Evolutionary conservation across 2,797 vertebrate species (phyloP), one percentile per base, ranked within the genome.

Genomic region (Chlorospingus semifuscus): DNA sequence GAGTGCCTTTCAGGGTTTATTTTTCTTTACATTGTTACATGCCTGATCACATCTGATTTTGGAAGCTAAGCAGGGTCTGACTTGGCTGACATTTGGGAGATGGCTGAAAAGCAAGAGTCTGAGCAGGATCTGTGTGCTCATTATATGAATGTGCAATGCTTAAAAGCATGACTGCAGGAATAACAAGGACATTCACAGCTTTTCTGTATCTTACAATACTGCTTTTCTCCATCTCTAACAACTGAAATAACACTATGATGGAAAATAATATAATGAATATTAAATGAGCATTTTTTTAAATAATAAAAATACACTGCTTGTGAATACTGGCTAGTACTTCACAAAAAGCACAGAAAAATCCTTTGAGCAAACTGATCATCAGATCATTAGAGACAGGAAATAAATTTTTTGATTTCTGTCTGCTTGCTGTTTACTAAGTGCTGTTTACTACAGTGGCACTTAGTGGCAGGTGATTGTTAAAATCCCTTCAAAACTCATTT

Each of bases 21-120:
- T 97, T 96, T 94, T 85, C 93, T 95, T 94, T 92, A 85, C 83
- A 89, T 95, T 95, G 86, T 96, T 94, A 85, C 64, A 61, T 77
- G 90, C 34, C 81, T 0, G 3, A 89, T 89, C 93, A 87, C 83
- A 92, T 93, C 90, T 89, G 92, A 97, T 85, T 90, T 82, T 61
- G 90, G 92, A 95, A 95, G 53, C 32, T 47, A 71, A 74, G 71
- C 68, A 60, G 75, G 18, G 75, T 68, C 83, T 64, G 81, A 57
- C 49, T 80, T 77, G 88, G 94, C 83, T 89, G 89, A 57, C 81
- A 53, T 78, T 78, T 72, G 34, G 76, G 47, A 95, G n/a, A 47
- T 46, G 57, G 60, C 46, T 87, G 78, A 79, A 95, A 92, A 87
- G 56, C 44, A 82, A 60, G 7, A 69, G 44, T 26, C 49, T 60